Evolutionary conservation across 1,140 invertebrate genomes (phyloP), one percentile per base, ranked within the genome.

Genomic region (Neomicropteryx cornuta): DNA sequence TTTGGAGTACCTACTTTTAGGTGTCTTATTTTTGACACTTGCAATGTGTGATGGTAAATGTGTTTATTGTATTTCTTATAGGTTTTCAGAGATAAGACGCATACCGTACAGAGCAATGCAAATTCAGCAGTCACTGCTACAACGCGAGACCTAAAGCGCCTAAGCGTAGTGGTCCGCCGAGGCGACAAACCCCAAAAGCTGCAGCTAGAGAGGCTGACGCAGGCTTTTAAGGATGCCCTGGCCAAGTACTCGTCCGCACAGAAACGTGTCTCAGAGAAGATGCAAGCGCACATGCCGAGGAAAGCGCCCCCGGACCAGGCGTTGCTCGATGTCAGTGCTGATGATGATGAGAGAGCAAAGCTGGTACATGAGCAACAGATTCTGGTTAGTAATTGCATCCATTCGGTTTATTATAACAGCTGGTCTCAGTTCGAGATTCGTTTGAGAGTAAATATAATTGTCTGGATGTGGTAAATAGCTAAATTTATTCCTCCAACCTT

Each of bases 121-220:
- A 27, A 27, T 13, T 8, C 23, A 13, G 77, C 29, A 14, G 76
- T 88, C 17, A 71, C 77, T 10, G 75, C 76, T 24, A 87, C 82
- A 2, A 83, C 76, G 30, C 72, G 74, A 44, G 76, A 85, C 45
- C 70, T 92, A 32, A 73, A 79, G 41, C 72, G 77, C 41, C 60
- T 90, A 13, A 79, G 75, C 16, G 68, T 71, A 19, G 61, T 82
- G 5, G 76, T 78, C 36, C 60, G 73, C 32, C 70, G 71, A 48
- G 76, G 76, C 2, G 80, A 85, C 53, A 83, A 87, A 52, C 75
- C 81, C 38, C 81, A 84, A 49, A 85, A 83, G 51, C 65, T 91
- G 42, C 83, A 90, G 62, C 72, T 86, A 29, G 86, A 87, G 46
- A 77, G 84, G 58, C 66, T 93, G 1, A 85, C 78, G 4, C 77